A percentile compares a stretch with the other conserved stretches of the same genome.
Evolutionary conservation across 1,140 invertebrate species (phyloP).

Genomic region (Bicyclus anynana): DNA sequence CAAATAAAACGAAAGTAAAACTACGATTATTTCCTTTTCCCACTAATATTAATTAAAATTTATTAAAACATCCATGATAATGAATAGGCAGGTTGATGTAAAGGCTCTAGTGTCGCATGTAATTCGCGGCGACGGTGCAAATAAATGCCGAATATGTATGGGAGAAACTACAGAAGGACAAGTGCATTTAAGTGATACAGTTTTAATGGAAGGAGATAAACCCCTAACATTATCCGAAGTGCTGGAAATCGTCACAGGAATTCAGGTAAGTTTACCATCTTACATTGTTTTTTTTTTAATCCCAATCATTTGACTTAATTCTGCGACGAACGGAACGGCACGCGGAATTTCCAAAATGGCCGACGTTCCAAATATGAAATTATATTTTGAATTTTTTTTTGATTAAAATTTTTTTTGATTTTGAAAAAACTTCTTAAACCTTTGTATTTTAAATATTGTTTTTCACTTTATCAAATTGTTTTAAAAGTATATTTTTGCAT

Average conservation of each 20-base stretch:
- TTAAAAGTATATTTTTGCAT: no score
- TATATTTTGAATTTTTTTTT: background rate
- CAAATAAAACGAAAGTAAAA: no score
- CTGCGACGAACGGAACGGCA: conserved; percentile 67
- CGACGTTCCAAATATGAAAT: no score
- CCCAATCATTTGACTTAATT: conserved; percentile 30
- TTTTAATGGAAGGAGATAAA: conserved; percentile 63
- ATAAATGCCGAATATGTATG: conserved; percentile 68
- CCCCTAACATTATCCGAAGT: conserved; percentile 56
- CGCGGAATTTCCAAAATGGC: conserved; percentile 59
- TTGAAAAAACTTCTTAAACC: background rate
- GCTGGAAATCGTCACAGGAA: conserved; percentile 57
- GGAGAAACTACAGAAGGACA: conserved; percentile 63
- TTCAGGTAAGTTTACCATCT: conserved; percentile 48
- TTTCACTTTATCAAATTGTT: no score
- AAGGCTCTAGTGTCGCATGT: conserved; percentile 65
- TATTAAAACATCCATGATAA: conserved; percentile 25
- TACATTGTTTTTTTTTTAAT: conserved; percentile 4
- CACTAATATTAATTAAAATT: background rate
- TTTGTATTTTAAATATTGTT: no score
- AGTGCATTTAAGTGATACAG: conserved; percentile 60
- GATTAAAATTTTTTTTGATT: background rate
- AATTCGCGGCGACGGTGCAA: conserved; percentile 53
- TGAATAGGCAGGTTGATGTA: conserved; percentile 59
- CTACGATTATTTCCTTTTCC: background rate